Percentiles rank a stretch among this genome's conserved stretches.
Conservation (phyloP, 2,797 vertebrate genomes). For the Sitta carolinensis region DNA sequence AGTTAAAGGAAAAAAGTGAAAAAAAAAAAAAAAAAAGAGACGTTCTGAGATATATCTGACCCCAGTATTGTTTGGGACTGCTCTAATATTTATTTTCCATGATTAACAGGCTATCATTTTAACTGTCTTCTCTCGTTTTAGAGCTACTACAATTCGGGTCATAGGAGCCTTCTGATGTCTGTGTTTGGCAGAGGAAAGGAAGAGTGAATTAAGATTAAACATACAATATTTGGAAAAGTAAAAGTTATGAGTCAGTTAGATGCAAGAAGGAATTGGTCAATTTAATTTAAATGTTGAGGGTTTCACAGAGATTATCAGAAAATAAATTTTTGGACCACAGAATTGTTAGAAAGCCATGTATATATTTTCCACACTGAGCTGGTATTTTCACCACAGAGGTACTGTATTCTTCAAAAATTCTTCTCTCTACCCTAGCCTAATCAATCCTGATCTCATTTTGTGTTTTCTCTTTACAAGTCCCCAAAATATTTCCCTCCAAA, state of each 20-base stretch:
- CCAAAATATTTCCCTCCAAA: background rate
- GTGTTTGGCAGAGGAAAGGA: background rate
- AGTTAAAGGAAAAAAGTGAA: background rate
- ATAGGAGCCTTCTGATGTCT: background rate
- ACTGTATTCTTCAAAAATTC: background rate
- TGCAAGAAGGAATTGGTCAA: background rate
- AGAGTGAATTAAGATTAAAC: background rate
- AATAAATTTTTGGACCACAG: background rate
- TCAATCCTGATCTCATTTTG: background rate
- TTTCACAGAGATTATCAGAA: background rate
- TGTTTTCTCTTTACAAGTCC: background rate
- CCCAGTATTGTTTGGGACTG: background rate
- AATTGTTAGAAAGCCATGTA: background rate
- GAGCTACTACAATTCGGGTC: background rate
- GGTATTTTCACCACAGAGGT: background rate
- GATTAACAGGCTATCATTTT: background rate
- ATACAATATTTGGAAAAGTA: background rate
- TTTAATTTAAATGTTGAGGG: background rate
- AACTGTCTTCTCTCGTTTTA: background rate
- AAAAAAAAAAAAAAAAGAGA: background rate
- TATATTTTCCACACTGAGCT: background rate
- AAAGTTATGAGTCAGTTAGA: background rate
- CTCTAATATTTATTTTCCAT: background rate
- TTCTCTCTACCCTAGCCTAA: background rate
- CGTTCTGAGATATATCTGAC: background rate